A percentile compares a stretch with the other conserved stretches of the same genome.
Evolutionary conservation across 2,113 vertebrate genomes (phyloP).

Genomic region (Podarcis muralis): DNA sequence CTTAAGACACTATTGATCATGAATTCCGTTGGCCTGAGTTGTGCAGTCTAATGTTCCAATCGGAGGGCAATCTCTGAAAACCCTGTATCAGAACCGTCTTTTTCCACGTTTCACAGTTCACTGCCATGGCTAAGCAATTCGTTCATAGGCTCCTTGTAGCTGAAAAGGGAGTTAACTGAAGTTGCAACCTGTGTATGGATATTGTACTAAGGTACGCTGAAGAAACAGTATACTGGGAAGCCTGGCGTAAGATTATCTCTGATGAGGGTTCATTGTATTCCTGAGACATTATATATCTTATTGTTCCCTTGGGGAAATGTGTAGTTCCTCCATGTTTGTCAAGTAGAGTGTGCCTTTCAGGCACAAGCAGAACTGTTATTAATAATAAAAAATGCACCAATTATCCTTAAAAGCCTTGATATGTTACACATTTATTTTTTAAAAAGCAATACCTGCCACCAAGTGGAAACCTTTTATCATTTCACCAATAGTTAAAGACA

Average conservation of each 20-base stretch:
- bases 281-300: fast-evolving
- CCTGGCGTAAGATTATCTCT: fast-evolving
- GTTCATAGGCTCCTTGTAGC: not conserved
- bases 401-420: conserved; percentile 18
- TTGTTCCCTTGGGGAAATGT: not conserved
- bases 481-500: conserved; percentile 62
- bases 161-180: not conserved
- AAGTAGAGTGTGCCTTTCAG: not conserved
- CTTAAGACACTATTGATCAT: not conserved
- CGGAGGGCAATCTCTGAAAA: not conserved
- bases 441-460: conserved; percentile 70
- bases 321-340: not conserved
- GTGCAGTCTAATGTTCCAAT: not conserved
- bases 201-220: not conserved
- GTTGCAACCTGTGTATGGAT: not conserved
- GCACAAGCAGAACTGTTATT: not conserved
- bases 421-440: conserved; percentile 45
- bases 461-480: conserved; percentile 71
- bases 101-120: not conserved
- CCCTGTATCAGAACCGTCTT: not conserved
- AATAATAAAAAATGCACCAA: conserved; percentile 18
- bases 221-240: fast-evolving
- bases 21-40: not conserved
- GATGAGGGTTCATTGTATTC: not conserved
- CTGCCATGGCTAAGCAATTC: not conserved